Evolutionary conservation across 2,797 vertebrate genomes (phyloP).

Genomic region (Hippopotamyrus pictus): DNA sequence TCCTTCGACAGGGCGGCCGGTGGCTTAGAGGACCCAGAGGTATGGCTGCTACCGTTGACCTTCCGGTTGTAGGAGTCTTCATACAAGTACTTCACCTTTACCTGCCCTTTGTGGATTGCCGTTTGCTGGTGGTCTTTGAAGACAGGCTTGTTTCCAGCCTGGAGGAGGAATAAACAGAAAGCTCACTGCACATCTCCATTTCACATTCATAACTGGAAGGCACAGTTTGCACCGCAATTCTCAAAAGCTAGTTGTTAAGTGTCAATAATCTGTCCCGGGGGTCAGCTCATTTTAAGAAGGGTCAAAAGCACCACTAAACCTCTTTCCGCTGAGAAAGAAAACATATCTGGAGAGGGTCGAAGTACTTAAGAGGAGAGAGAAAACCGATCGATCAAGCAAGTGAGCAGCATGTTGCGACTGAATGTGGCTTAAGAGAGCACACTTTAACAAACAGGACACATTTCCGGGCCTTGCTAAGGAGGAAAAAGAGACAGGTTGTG

Average conservation of each 20-base stretch:
- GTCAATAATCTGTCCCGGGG: background rate
- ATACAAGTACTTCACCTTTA: constrained; percentile 88
- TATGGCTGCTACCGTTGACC: constrained; percentile 56
- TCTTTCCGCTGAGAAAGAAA: background rate
- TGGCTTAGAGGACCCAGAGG: constrained; percentile 56
- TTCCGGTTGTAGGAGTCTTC: constrained; percentile 83
- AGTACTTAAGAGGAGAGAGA: background rate
- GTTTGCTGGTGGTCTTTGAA: constrained; percentile 71
- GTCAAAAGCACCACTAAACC: background rate
- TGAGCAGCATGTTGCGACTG: background rate
- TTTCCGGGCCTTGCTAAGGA: background rate
- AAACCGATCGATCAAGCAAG: background rate
- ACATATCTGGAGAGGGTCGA: background rate
- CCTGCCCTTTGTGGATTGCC: constrained; percentile 61
- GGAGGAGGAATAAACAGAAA: constrained; percentile 32
- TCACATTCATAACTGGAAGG: background rate
- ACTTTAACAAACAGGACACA: background rate
- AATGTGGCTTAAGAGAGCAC: background rate
- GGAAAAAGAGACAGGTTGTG: background rate
- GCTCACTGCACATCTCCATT: background rate
- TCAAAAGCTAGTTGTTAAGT: background rate
- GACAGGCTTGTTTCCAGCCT: constrained; percentile 63
- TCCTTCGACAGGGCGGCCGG: constrained; percentile 69
- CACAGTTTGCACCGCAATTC: background rate
- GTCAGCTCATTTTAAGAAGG: background rate